These are phyloP conservation scores for Chironomus tepperi DNA, from an alignment of 1,140 invertebrate species.

Conservation along the genomic window DNA sequence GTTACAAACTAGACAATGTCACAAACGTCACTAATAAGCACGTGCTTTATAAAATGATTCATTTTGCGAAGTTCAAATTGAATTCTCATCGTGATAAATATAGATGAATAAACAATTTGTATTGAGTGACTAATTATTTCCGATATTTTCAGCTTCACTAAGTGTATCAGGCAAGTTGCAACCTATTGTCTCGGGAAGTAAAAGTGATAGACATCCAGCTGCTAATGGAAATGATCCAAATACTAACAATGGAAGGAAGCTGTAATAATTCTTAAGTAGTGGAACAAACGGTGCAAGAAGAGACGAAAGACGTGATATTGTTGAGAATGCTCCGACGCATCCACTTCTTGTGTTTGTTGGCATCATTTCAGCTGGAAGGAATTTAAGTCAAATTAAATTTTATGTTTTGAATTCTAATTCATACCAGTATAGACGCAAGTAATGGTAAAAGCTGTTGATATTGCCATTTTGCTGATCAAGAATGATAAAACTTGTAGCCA, in stretches of 20 bases:
- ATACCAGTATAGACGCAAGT: slow-evolving; percentile 49
- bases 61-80: no score
- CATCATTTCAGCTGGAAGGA: slow-evolving; percentile 46
- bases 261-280: background rate
- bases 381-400: no score
- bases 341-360: slow-evolving; percentile 49
- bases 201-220: slow-evolving; percentile 49
- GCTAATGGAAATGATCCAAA: slow-evolving; percentile 52
- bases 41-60: no score
- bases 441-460: slow-evolving; percentile 51
- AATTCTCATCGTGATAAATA: no score
- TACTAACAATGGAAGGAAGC: slow-evolving; percentile 50
- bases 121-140: no score
- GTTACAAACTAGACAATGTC: no score
- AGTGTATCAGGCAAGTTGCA: slow-evolving; percentile 59
- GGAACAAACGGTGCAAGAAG: slow-evolving; percentile 53
- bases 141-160: slow-evolving; percentile 54
- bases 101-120: no score
- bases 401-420: no score
- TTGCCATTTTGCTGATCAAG: slow-evolving; percentile 53
- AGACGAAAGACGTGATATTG: slow-evolving; percentile 49
- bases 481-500: slow-evolving; percentile 48
- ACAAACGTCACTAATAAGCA: no score
- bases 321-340: slow-evolving; percentile 49
- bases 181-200: slow-evolving; percentile 60